Base-by-base conservation (phyloP, 2,888 invertebrate genomes). In the Lycia hirtaria region DNA sequence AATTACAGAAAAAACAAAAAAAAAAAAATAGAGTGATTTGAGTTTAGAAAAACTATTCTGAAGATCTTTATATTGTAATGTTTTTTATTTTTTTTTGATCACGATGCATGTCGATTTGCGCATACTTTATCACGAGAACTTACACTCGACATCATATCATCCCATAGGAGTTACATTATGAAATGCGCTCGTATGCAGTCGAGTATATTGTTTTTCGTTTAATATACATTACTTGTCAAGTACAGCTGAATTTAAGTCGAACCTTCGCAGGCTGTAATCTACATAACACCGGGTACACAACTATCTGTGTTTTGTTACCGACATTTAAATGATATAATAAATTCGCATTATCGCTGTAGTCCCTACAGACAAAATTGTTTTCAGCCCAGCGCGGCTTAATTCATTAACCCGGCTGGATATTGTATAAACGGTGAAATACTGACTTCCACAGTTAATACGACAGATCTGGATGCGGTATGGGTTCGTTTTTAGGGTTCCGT, bases 311-410 rank as follows among this genome's bases (percentile, higher is more conserved):
- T 53, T 48, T 41, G 62, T 60, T 80, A 80, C 78, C 76, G 80
- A 81, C 83, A 78, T 85, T 86, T 85, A 87, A 86, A 88, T 85
- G 86, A 88, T 87, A 88, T 83, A 85, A 87, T 89, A 88, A 88
- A 88, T 88, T 85, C 73, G 78, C 75, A 87, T 88, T 87, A 88
- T 84, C 88, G 75, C 80, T 75, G 75, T 76, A 68, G 79, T 73
- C 73, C 78, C 76, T 75, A 80, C 83, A 75, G 76, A 80, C 83
- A 75, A 85, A 87, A 88, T 88, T 87, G 86, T 87, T 88, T 88
- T 85, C 81, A 69, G 76, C 68, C 77, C 72, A 78, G 74, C 74
- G 66, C 73, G 78, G 80, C 73, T 85, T 83, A 80, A 86, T 88
- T 87, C 85, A 86, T 85, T 87, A 85, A 83, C 82, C 72, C 62